A percentile compares a stretch with the other conserved stretches of the same genome.
Evolutionary conservation across 1,140 invertebrate species (phyloP).

Genomic region (Drosophila guanche): DNA sequence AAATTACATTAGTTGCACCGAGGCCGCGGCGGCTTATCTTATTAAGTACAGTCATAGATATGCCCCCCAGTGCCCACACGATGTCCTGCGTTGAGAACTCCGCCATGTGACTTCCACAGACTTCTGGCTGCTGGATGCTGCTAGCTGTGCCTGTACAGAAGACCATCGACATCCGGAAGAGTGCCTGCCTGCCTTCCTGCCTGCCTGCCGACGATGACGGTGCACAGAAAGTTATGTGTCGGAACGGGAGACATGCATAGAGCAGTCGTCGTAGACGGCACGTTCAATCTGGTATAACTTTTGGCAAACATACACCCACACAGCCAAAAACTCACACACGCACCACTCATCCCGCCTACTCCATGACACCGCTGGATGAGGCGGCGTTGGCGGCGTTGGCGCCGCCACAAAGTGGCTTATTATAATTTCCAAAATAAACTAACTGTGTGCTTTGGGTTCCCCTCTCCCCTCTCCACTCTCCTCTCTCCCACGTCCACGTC

Average conservation of each 20-base stretch:
- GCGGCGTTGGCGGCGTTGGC: neutral
- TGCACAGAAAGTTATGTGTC: too few species aligned
- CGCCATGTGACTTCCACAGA: too few species aligned
- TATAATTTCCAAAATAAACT: slow-evolving; percentile 76
- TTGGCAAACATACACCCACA: slow-evolving; percentile 3
- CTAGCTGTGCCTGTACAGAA: too few species aligned
- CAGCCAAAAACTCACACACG: neutral
- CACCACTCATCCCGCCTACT: too few species aligned
- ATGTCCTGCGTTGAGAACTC: too few species aligned
- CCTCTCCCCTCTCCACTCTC: slow-evolving; percentile 21
- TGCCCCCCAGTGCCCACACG: neutral
- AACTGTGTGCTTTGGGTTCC: slow-evolving; percentile 40
- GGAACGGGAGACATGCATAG: neutral
- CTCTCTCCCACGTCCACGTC: too few species aligned
- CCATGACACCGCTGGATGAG: neutral
- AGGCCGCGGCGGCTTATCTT: slow-evolving; percentile 50
- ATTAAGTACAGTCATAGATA: slow-evolving; percentile 50
- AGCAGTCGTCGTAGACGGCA: slow-evolving; percentile 18
- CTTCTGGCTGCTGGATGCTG: too few species aligned
- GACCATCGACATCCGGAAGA: too few species aligned
- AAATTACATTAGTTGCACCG: slow-evolving; percentile 65
- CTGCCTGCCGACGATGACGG: too few species aligned
- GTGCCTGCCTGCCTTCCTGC: neutral
- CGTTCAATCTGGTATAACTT: slow-evolving; percentile 26
- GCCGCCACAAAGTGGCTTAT: slow-evolving; percentile 61